Conservation (phyloP, 1,140 invertebrate genomes). For the Aporrectodea caliginosa region DNA sequence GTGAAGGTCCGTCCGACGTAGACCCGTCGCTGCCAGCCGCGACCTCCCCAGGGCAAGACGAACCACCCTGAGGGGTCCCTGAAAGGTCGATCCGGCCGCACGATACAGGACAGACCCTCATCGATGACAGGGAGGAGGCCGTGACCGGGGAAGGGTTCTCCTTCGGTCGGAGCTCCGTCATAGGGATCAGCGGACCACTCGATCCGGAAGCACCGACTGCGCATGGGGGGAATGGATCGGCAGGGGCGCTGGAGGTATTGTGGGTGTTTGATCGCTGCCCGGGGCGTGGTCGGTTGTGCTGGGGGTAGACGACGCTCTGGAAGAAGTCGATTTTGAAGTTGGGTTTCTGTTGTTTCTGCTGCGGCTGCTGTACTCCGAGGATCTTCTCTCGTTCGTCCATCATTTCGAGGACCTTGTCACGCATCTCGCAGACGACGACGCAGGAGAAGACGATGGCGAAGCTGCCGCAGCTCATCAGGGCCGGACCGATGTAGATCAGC, state of each 20-base stretch:
- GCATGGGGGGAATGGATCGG: neutral
- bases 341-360: too few relatives aligned
- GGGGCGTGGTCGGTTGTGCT: neutral
- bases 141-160: too few relatives aligned
- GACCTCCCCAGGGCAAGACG: too few relatives aligned
- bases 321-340: neutral
- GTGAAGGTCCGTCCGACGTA: too few relatives aligned
- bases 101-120: too few relatives aligned
- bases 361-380: neutral
- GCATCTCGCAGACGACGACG: constrained; percentile 26
- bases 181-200: too few relatives aligned
- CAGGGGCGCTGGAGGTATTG: neutral
- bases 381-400: neutral
- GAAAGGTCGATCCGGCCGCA: too few relatives aligned
- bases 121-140: too few relatives aligned
- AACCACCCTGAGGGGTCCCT: too few relatives aligned
- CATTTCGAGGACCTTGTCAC: constrained; percentile 20
- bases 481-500: constrained; percentile 25
- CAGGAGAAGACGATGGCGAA: constrained; percentile 27
- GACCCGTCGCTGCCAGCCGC: too few relatives aligned
- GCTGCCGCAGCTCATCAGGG: constrained; percentile 26
- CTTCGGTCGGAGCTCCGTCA: too few relatives aligned
- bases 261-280: neutral
- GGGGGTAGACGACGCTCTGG: neutral
- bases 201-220: too few relatives aligned